phyloP scores from a whole-genome alignment of 2,797 vertebrate species.

The Trichosurus vulpecula region DNA sequence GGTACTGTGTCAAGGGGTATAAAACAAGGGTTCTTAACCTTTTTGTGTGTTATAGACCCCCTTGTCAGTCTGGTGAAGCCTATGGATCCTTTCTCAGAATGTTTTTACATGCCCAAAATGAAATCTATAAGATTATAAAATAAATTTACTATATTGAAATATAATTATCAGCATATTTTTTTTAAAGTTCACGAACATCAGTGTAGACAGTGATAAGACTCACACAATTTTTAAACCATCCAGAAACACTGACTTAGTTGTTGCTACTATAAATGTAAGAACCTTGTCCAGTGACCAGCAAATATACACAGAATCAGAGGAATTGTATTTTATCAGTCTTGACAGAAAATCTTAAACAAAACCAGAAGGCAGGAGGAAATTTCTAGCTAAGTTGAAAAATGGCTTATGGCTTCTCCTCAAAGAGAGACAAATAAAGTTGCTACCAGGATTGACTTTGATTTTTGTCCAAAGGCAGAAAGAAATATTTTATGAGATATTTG shows the following conservation, averaged over 20 bases:
- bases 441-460: not conserved
- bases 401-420: not conserved
- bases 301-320: not conserved
- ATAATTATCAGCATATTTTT: not conserved
- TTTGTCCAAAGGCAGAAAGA: not conserved
- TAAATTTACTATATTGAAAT: not conserved
- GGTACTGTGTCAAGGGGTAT: not conserved
- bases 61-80: too few species aligned
- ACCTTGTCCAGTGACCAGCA: not conserved
- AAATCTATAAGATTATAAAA: not conserved
- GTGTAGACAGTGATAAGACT: not conserved
- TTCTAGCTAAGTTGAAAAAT: not conserved
- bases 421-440: not conserved
- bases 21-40: too few species aligned
- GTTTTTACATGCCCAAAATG: not conserved
- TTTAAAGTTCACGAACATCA: not conserved
- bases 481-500: not conserved
- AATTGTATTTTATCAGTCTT: not conserved
- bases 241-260: not conserved
- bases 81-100: not conserved
- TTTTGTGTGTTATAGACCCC: too few species aligned
- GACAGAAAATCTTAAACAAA: not conserved
- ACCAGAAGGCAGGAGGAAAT: not conserved
- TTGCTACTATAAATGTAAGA: not conserved
- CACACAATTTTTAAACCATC: not conserved